A percentile compares a stretch with the other conserved stretches of the same genome.
phyloP scores from a whole-genome alignment of 2,113 vertebrate species.

The Chlamydotis undulata region DNA sequence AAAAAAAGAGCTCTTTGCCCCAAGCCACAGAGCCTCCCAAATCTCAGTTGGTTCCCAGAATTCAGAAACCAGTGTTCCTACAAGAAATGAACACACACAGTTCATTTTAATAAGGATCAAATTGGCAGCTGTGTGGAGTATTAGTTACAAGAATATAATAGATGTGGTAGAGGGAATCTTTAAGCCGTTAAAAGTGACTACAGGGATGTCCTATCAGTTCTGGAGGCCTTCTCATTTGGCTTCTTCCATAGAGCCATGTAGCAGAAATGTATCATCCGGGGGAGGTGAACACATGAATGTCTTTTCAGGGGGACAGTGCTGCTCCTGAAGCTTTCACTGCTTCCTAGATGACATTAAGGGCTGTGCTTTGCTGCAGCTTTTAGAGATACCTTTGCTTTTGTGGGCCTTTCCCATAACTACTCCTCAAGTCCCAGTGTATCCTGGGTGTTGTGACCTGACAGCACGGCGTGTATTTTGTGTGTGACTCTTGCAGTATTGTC shows the following conservation, averaged over 20 bases:
- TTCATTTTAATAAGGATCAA: conserved; percentile 39
- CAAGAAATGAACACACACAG: conserved; percentile 48
- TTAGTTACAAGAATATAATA: conserved; percentile 44
- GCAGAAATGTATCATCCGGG: not conserved
- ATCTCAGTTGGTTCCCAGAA: conserved; percentile 55
- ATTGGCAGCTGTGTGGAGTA: not conserved
- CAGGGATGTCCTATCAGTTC: not conserved
- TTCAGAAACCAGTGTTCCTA: conserved; percentile 40
- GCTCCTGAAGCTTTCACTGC: not conserved
- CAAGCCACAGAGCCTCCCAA: conserved; percentile 54
- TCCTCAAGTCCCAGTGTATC: not conserved
- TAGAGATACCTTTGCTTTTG: not conserved
- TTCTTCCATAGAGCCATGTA: not conserved
- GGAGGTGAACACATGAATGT: not conserved
- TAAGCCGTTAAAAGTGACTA: not conserved
- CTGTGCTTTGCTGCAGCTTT: not conserved
- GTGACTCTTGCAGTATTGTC: not conserved
- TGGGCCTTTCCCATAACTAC: not conserved
- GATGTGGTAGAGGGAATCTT: not conserved
- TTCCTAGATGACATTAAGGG: not conserved
- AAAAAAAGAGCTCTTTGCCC: not conserved
- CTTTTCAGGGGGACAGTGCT: not conserved
- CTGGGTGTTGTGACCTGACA: not conserved
- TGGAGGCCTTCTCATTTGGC: not conserved
- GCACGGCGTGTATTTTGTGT: not conserved